Evolutionary conservation across 2,797 vertebrate species (phyloP).

Genomic region (Thalassophryne amazonica): DNA sequence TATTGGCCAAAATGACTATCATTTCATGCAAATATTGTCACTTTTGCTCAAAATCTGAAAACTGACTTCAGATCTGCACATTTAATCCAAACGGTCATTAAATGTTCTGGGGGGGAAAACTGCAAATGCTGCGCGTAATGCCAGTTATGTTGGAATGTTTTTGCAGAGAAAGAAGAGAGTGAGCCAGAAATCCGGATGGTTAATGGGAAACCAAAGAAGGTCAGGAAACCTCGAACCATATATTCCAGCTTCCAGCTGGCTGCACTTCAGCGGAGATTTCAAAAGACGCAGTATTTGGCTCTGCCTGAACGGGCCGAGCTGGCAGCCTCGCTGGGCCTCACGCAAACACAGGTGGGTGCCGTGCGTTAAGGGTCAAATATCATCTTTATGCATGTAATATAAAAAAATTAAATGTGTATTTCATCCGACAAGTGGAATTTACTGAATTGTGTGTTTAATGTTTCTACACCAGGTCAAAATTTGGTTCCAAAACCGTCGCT

Average conservation of each 20-base stretch:
- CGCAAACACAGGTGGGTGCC: constrained; percentile 91
- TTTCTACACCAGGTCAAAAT: constrained; percentile 87
- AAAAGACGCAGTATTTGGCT: constrained; percentile 97
- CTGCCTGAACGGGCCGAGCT: constrained; percentile 94
- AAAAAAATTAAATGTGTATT: background rate
- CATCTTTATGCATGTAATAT: background rate
- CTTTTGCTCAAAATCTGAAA: no score
- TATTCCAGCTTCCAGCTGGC: constrained; percentile 98
- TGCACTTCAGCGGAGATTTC: constrained; percentile 93
- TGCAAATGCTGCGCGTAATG: background rate
- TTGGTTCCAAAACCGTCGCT: constrained; percentile 98
- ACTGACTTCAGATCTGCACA: no score
- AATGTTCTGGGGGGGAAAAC: background rate
- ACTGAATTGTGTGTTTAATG: background rate
- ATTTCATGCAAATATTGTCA: no score
- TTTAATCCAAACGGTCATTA: no score
- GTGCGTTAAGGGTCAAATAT: constrained; percentile 7
- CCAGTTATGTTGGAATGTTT: constrained; percentile 17
- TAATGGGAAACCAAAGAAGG: constrained; percentile 98
- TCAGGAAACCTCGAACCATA: constrained; percentile 95
- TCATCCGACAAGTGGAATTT: background rate
- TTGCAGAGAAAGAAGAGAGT: constrained; percentile 91
- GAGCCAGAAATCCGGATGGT: constrained; percentile 97
- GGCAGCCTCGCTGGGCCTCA: constrained; percentile 94
- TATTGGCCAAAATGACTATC: no score